phyloP scores from a whole-genome alignment of 2,113 vertebrate species.

The Caranx ignobilis region DNA sequence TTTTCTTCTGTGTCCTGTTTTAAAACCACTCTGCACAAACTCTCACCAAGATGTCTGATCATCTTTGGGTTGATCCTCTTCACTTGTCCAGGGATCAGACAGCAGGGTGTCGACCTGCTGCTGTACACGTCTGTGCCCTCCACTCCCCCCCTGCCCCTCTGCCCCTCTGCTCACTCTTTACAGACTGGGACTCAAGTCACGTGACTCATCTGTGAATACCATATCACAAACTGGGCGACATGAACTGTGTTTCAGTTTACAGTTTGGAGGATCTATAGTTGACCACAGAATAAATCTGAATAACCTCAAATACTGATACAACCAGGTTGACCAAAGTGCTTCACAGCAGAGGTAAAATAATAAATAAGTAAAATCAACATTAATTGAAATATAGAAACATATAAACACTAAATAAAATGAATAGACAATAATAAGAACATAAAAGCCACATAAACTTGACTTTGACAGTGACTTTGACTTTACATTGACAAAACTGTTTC shows the following conservation, averaged over 20 bases:
- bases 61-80: conserved; percentile 55
- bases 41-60: conserved; percentile 46
- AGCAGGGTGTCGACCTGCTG: conserved; percentile 17
- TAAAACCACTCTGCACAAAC: conserved; percentile 32
- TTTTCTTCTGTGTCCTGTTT: conserved; percentile 34
- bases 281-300: neutral
- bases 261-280: neutral
- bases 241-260: neutral
- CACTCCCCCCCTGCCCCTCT: conserved; percentile 21
- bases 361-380: too few species aligned
- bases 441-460: too few species aligned
- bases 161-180: conserved; percentile 31
- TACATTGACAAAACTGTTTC: too few species aligned
- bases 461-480: too few species aligned
- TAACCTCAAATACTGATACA: too few species aligned
- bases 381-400: too few species aligned
- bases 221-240: neutral
- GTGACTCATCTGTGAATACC: conserved; percentile 12
- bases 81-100: conserved; percentile 43
- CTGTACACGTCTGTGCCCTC: conserved; percentile 45
- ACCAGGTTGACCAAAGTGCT: too few species aligned
- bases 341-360: too few species aligned
- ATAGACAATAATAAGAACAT: too few species aligned
- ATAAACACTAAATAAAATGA: too few species aligned
- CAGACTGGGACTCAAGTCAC: conserved; percentile 61